Evolutionary conservation across 2,113 vertebrate species (phyloP).

Genomic region (Oreochromis aureus): DNA sequence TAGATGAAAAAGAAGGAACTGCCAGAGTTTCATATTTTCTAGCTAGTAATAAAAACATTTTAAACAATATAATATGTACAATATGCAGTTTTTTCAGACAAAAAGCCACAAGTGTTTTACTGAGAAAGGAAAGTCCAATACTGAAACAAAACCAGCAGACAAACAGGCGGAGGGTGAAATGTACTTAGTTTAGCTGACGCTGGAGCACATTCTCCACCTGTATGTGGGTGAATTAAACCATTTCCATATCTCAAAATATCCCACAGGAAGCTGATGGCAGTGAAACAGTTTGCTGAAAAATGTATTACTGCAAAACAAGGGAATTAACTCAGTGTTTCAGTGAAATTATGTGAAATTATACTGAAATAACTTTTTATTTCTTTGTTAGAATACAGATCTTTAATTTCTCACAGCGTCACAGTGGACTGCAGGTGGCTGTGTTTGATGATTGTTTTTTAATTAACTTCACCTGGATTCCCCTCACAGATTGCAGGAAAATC

Average conservation of each 20-base stretch:
- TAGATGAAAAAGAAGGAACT: neutral
- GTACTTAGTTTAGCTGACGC: neutral
- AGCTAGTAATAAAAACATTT: neutral
- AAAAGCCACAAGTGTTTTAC: neutral
- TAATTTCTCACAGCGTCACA: neutral
- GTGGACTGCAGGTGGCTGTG: neutral
- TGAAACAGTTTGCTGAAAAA: neutral
- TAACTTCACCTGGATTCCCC: neutral
- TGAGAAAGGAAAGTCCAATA: neutral
- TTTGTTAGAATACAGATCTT: neutral
- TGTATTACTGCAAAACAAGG: neutral
- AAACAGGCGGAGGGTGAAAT: neutral
- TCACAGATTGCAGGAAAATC: neutral
- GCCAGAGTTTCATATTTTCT: neutral
- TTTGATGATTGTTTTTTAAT: neutral
- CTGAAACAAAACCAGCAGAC: neutral
- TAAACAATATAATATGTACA: neutral
- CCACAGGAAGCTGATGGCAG: neutral
- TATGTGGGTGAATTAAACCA: neutral
- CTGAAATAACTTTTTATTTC: neutral
- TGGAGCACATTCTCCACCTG: neutral
- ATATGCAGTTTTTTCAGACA: neutral
- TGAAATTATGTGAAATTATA: neutral
- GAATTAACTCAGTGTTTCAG: neutral
- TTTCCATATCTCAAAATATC: neutral